A percentile compares a stretch with the other conserved stretches of the same genome.
These are phyloP conservation scores for Oryzias dopingdopingensis DNA, from an alignment of 2,797 vertebrate genomes.

Conservation along the genomic window DNA sequence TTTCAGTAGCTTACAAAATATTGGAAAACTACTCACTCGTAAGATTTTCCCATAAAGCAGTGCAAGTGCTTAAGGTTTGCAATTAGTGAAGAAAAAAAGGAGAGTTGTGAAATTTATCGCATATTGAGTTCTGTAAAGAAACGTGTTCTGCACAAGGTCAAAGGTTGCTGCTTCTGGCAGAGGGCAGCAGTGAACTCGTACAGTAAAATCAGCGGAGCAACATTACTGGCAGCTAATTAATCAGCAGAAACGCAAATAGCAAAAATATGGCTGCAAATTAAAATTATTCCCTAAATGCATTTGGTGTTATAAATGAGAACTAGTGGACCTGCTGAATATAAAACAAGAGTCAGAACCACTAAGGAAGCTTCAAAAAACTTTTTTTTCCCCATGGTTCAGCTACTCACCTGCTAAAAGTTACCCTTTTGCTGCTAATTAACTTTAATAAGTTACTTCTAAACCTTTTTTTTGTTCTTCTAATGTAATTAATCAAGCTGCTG, in stretches of 20 bases:
- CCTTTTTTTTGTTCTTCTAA: too few species aligned
- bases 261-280: neutral
- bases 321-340: neutral
- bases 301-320: neutral
- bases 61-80: too few species aligned
- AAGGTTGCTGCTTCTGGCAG: neutral
- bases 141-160: neutral
- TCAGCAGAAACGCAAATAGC: neutral
- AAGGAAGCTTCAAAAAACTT: too few species aligned
- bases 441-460: too few species aligned
- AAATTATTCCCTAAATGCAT: neutral
- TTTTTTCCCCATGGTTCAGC: neutral
- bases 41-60: too few species aligned
- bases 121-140: neutral
- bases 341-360: neutral
- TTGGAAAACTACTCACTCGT: too few species aligned
- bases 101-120: too few species aligned
- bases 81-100: too few species aligned
- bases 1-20: too few species aligned
- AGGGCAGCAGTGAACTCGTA: too few species aligned
- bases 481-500: slow-evolving; percentile 26
- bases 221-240: neutral
- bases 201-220: neutral
- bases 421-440: too few species aligned
- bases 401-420: too few species aligned